Evolutionary conservation across 2,888 invertebrate genomes (phyloP).

Genomic region (Tenthredo amoena): DNA sequence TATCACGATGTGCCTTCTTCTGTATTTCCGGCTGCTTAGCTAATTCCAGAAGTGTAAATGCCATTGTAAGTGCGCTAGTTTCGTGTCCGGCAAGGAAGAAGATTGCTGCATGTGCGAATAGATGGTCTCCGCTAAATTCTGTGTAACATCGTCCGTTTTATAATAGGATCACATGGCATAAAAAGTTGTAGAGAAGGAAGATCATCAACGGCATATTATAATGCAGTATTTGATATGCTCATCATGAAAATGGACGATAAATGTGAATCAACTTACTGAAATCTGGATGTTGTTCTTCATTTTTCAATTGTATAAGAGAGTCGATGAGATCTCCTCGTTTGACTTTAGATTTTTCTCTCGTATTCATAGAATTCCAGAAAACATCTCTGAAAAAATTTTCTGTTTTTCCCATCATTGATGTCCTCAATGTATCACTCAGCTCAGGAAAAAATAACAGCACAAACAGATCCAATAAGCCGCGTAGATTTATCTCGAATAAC

Average conservation of each 20-base stretch:
- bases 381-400: constrained; percentile 67
- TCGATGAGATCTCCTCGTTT: constrained; percentile 72
- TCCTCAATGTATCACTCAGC: constrained; percentile 48
- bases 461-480: constrained; percentile 54
- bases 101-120: constrained; percentile 69
- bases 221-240: background rate
- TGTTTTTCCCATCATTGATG: constrained; percentile 59
- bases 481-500: background rate
- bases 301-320: constrained; percentile 66
- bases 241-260: background rate
- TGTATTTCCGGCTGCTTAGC: constrained; percentile 68
- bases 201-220: background rate
- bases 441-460: constrained; percentile 67
- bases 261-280: constrained; percentile 63
- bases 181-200: background rate
- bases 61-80: constrained; percentile 66
- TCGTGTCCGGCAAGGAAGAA: constrained; percentile 71
- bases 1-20: constrained; percentile 62
- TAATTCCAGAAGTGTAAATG: constrained; percentile 65
- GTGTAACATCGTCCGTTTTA: background rate
- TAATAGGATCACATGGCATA: background rate
- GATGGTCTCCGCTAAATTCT: constrained; percentile 68
- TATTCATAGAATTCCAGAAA: constrained; percentile 70
- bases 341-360: constrained; percentile 61
- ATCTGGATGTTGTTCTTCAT: constrained; percentile 61